These are phyloP conservation scores for Mesocricetus auratus DNA, from an alignment of 2,113 vertebrate genomes.

Conservation along the genomic window DNA sequence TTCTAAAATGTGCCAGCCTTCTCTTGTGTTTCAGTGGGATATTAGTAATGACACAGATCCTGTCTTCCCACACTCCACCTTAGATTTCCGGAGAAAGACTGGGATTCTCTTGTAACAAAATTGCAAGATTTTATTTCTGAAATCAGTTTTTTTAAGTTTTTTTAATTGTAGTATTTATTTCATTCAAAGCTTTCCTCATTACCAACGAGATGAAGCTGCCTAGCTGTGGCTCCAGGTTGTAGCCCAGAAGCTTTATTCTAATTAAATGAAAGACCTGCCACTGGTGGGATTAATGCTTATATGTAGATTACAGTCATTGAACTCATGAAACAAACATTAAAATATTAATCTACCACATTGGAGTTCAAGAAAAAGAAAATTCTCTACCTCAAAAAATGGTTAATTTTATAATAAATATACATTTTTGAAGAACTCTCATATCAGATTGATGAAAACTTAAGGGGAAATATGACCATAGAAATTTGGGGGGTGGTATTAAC, in stretches of 20 bases:
- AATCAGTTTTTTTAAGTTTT: neutral
- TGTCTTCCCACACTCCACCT: neutral
- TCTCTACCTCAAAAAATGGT: neutral
- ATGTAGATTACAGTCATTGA: neutral
- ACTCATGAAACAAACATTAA: neutral
- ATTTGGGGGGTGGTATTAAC: neutral
- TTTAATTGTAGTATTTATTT: neutral
- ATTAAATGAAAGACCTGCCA: neutral
- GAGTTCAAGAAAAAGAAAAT: neutral
- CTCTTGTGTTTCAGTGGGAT: neutral
- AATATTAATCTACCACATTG: neutral
- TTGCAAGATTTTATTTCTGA: neutral
- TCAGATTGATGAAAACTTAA: neutral
- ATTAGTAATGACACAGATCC: neutral
- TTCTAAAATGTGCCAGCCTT: too few species aligned
- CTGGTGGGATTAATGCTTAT: neutral
- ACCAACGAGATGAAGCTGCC: neutral
- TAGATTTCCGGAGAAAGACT: neutral
- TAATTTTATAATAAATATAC: neutral
- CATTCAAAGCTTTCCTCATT: neutral
- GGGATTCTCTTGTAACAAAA: neutral
- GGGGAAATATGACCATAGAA: neutral
- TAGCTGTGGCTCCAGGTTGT: neutral
- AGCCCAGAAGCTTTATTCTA: neutral
- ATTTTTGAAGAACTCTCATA: neutral